Evolutionary conservation across 2,797 vertebrate genomes (phyloP), one percentile per base, ranked within the genome.

Genomic region (Iguana delicatissima): DNA sequence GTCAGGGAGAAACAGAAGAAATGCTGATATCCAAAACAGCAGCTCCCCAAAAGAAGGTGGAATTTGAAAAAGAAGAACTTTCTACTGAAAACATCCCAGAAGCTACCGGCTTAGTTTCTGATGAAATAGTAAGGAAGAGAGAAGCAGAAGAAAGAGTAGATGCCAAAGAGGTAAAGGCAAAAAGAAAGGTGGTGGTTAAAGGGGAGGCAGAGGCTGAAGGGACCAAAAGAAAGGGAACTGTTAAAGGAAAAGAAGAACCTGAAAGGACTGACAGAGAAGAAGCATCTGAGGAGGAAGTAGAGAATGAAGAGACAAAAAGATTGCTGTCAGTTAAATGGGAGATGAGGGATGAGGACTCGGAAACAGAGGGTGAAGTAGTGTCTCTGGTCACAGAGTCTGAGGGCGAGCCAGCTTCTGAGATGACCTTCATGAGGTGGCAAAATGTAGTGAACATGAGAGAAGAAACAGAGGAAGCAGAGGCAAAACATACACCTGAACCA

Each of bases 21-120:
- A 59, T 5, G 35, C 7, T 1, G 57, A 74, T 16, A 38, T 64
- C 52, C 26, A 22, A 46, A 82, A 22, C 42, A 46, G 42, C 13
- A 76, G 42, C 6, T 81, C 4, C 13, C 32, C 9, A 89, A 89
- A 73, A 2, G 8, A 76, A 81, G 20, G 12, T 38, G 55, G 24
- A 52, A 57, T n/a, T 59, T n/a, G 64, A 50, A 64, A 80, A 88
- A 89, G 29, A 85, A 73, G 83, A 35, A 8, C 32, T 50, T 73
- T 73, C 64, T 88, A 74, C 82, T 29, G 85, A 91, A 87, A 38
- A 32, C 2, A 50, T 0, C 64, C 59, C n/a, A 22, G 26, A 74
- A 89, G 50, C 86, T 59, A 18, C 72, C 6, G 59, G 7, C 38
- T 18, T 8, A 50, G 73, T 14, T 26, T 10, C 59, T 0, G 3